Evolutionary conservation across 2,113 vertebrate genomes (phyloP).

Genomic region (Coryphaenoides rupestris): DNA sequence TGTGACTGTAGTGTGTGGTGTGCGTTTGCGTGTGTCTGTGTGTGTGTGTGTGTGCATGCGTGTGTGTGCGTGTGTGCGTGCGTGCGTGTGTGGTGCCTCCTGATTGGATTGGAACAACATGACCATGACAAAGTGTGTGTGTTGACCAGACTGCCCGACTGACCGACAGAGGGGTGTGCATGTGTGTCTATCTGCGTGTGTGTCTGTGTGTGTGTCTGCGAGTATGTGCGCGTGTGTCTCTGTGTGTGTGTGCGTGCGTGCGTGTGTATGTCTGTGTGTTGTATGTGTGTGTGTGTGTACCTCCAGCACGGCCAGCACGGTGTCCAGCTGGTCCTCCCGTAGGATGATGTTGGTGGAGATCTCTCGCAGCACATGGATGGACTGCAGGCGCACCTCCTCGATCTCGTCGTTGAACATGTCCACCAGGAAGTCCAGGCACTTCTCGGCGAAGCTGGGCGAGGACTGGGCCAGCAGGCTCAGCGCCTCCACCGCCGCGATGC

Average conservation of each 20-base stretch:
- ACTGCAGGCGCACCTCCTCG: slow-evolving; percentile 93
- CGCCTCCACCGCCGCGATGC: slow-evolving; percentile 92
- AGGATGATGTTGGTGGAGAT: slow-evolving; percentile 94
- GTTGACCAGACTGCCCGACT: too few relatives aligned
- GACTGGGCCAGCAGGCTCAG: slow-evolving; percentile 90
- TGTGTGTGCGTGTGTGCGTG: too few relatives aligned
- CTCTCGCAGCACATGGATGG: slow-evolving; percentile 93
- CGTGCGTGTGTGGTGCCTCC: too few relatives aligned
- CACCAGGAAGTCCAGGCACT: slow-evolving; percentile 96
- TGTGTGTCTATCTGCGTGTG: too few relatives aligned
- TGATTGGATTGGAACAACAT: too few relatives aligned
- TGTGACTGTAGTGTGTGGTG: too few relatives aligned
- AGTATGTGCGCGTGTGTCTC: neutral
- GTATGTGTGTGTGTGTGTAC: slow-evolving; percentile 51
- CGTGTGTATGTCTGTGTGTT: neutral
- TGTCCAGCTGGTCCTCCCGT: slow-evolving; percentile 95
- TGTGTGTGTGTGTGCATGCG: too few relatives aligned
- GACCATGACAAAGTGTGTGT: too few relatives aligned
- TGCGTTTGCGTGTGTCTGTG: too few relatives aligned
- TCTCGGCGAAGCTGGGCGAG: slow-evolving; percentile 88
- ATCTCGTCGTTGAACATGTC: slow-evolving; percentile 99
- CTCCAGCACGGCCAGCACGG: slow-evolving; percentile 93
- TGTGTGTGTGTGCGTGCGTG: neutral
- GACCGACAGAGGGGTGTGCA: too few relatives aligned
- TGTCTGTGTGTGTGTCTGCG: neutral